Evolutionary conservation across 1,140 invertebrate genomes (phyloP).

Genomic region (Pygmarrhopalites habei): DNA sequence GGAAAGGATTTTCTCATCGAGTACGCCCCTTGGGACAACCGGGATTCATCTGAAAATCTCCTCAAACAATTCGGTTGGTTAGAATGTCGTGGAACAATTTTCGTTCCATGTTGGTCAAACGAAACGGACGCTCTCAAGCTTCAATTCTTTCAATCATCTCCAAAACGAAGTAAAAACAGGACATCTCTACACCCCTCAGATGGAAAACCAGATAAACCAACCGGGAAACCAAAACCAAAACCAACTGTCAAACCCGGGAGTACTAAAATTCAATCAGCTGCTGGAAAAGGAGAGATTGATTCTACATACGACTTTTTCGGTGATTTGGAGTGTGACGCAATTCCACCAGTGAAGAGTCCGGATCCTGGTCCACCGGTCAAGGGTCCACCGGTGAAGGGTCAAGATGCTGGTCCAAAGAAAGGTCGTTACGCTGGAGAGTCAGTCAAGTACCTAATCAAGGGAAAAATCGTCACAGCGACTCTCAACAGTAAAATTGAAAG

Average conservation of each 20-base stretch:
- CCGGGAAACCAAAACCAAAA: neutral
- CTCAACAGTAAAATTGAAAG: neutral
- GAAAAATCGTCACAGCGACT: neutral
- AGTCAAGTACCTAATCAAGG: neutral
- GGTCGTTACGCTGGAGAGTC: neutral
- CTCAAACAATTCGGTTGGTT: neutral
- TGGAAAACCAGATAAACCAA: neutral
- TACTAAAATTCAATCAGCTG: no score
- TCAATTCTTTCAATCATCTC: no score
- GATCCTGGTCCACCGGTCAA: neutral
- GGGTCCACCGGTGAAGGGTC: neutral
- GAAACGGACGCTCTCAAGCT: neutral
- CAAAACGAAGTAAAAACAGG: no score
- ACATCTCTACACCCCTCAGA: neutral
- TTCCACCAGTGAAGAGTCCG: neutral
- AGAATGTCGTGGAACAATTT: neutral
- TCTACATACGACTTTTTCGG: no score
- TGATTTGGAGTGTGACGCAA: neutral
- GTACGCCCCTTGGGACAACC: neutral
- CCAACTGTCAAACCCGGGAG: no score
- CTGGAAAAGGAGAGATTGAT: no score
- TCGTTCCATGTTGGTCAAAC: neutral
- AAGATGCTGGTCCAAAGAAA: neutral
- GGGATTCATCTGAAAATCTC: neutral
- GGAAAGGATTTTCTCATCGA: neutral